phyloP scores from a whole-genome alignment of 2,888 invertebrate genomes.

The Boloria euphrosyne region DNA sequence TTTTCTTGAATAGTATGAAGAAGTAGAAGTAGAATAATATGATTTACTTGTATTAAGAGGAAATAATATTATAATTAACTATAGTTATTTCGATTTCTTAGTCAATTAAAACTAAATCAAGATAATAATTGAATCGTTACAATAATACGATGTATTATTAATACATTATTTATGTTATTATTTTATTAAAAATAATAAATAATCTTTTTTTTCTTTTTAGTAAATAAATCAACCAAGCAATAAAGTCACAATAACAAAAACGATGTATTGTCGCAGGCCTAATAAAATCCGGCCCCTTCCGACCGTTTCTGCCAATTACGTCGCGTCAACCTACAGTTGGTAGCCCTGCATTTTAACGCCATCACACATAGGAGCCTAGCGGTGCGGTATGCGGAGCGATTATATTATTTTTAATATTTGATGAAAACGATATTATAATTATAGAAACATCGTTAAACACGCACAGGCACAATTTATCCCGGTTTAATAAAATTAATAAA shows the following conservation, averaged over 20 bases:
- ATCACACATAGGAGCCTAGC: slow-evolving; percentile 39
- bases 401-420: neutral
- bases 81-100: no score
- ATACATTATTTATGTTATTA: no score
- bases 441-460: neutral
- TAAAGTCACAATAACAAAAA: slow-evolving; percentile 35
- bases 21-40: no score
- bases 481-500: no score
- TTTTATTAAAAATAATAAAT: neutral
- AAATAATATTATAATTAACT: no score
- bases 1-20: no score
- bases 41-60: no score
- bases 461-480: no score
- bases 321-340: slow-evolving; percentile 53
- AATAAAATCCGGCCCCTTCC: slow-evolving; percentile 41
- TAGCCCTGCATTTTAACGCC: slow-evolving; percentile 59
- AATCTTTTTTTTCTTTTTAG: neutral
- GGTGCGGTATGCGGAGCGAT: slow-evolving; percentile 47
- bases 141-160: no score
- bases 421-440: neutral
- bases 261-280: slow-evolving; percentile 37
- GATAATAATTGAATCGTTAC: no score
- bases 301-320: slow-evolving; percentile 57
- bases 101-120: no score
- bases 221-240: slow-evolving; percentile 22